A percentile compares a stretch with the other conserved stretches of the same genome.
Evolutionary conservation across 2,113 vertebrate genomes (phyloP).

Genomic region (Pipa parva): DNA sequence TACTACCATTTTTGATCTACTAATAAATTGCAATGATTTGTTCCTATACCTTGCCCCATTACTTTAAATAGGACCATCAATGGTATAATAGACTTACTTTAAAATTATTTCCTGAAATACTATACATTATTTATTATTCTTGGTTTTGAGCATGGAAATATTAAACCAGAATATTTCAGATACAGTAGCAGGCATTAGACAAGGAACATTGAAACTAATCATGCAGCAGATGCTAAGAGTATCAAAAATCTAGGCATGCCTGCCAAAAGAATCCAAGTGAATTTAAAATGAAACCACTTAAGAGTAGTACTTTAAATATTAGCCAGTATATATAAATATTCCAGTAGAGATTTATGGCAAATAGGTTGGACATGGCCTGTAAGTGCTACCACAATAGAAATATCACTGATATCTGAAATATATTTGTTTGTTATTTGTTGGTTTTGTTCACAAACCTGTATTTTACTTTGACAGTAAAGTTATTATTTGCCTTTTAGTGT

Average conservation of each 20-base stretch:
- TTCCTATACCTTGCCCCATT: too few relatives aligned
- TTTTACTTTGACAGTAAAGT: too few relatives aligned
- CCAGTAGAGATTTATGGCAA: conserved; percentile 13
- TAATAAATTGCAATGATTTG: too few relatives aligned
- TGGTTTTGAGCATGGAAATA: too few relatives aligned
- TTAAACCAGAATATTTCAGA: too few relatives aligned
- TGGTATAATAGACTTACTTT: too few relatives aligned
- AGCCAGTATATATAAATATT: conserved; percentile 34
- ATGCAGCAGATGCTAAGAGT: conserved; percentile 30
- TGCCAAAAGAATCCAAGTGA: conserved; percentile 32
- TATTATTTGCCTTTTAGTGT: too few relatives aligned
- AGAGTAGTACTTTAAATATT: conserved; percentile 27
- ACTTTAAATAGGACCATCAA: too few relatives aligned
- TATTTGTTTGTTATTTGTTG: background rate
- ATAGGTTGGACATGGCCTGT: background rate
- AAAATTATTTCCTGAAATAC: too few relatives aligned
- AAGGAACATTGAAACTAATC: conserved; percentile 19
- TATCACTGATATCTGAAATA: background rate
- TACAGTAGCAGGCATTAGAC: conserved; percentile 29
- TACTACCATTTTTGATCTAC: too few relatives aligned
- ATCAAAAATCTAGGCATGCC: conserved; percentile 26
- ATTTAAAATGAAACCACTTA: conserved; percentile 32
- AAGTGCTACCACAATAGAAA: conserved; percentile 4
- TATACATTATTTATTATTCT: too few relatives aligned
- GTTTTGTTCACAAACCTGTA: too few relatives aligned